Base-by-base conservation (phyloP, 2,113 vertebrate genomes). In the Chloroceryle aenea region DNA sequence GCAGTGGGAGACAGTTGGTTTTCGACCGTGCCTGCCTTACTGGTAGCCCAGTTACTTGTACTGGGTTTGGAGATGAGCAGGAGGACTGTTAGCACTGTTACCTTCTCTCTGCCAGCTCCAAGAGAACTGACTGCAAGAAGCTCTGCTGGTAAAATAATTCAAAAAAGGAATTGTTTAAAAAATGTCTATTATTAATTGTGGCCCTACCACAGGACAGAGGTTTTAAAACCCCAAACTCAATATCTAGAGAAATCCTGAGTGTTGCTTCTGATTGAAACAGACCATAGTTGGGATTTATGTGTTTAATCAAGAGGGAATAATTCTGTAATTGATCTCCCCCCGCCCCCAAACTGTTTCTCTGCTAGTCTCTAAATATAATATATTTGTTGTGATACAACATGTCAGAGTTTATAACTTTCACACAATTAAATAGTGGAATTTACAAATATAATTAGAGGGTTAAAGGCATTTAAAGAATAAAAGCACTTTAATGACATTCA, bases 391-490 rank as follows among this genome's bases (percentile, higher is more conserved):
- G 84, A 52, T 87, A 76, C 29, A 97, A 12, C 34, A 32, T 67
- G 59, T 78, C 80, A 85, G 86, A 75, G 87, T 91, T 77, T 85
- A 38, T 50, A 72, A 81, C 69, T 87, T 78, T 17, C 38, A 17
- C 36, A 30, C 52, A 30, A 55, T 62, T 88, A 45, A 92, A 62
- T 9, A 80, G 86, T 3, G 2, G 80, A 52, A 82, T 94, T 87
- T 93, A 62, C 87, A 83, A 87, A 85, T 89, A 64, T 62, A 91
- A 93, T 96, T 93, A 91, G 73, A 62, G 62, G 50, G 85, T 94
- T 93, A 93, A 96, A 93, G 85, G 63, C 89, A 32, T 96, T 95
- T 96, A 76, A 94, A 29, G 69, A 89, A 89, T 79, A 76, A 95
- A 95, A 89, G 87, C 87, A 13, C 66, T 93, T 87, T n/a, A 95